These are phyloP conservation scores for Acrocera orbiculus DNA, from an alignment of 2,888 invertebrate species.

Conservation along the genomic window DNA sequence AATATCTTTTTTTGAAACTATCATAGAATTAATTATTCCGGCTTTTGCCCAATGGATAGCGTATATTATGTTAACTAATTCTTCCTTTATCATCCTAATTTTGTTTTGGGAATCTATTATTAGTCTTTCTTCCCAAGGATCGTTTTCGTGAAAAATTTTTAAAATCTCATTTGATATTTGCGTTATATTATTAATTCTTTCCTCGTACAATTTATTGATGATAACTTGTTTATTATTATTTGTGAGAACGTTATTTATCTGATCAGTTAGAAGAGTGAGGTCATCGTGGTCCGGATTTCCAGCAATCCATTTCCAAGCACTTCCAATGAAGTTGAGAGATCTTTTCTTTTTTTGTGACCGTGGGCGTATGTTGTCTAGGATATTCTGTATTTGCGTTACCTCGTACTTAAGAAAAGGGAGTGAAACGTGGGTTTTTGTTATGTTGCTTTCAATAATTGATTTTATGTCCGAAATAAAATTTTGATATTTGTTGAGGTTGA, in stretches of 20 bases:
- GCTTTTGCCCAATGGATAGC: conserved; percentile 10
- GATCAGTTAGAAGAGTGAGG: background rate
- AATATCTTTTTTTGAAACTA: conserved; percentile 9
- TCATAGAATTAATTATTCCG: conserved; percentile 9
- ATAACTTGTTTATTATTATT: conserved; percentile 6
- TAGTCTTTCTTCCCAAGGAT: background rate
- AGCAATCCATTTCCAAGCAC: conserved; percentile 4
- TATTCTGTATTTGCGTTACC: background rate
- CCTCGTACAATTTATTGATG: conserved; percentile 4
- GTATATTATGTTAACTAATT: conserved; percentile 8
- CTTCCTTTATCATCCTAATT: conserved; percentile 9
- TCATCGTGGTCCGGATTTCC: conserved; percentile 3
- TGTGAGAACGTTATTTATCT: too few species aligned
- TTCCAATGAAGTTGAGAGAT: conserved; percentile 1
- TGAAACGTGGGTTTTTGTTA: background rate
- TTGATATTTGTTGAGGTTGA: background rate
- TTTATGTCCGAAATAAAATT: background rate
- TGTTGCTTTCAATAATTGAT: background rate
- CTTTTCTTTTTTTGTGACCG: too few species aligned
- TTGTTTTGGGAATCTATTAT: conserved; percentile 2
- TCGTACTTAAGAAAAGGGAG: background rate
- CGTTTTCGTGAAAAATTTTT: background rate
- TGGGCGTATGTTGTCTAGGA: background rate
- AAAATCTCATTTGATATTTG: conserved; percentile 1
- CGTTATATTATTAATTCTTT: conserved; percentile 6